Evolutionary conservation across 1,140 invertebrate genomes (phyloP), one percentile per base, ranked within the genome.

Genomic region (Ridgeia piscesae): DNA sequence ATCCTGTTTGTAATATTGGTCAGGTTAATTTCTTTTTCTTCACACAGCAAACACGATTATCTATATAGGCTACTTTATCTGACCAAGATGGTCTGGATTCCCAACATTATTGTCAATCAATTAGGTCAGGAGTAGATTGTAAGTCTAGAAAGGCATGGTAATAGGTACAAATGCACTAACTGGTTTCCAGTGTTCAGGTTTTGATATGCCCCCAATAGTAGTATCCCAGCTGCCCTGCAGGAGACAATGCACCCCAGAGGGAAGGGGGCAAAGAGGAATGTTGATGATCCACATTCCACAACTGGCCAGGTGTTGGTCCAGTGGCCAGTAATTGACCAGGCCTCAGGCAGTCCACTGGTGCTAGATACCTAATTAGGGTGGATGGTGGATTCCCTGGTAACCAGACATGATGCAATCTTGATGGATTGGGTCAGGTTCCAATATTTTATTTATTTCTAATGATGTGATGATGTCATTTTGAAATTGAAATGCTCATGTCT

Each of bases 401-500:
- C 4, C 58, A 77, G 14, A 21, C 58, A 14, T 77, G 58, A 21
- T 31, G 58, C 27, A 77, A 4, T 77, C 17, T 21, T 21, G 17
- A 77, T 77, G 27, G 58, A 77, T 77, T 77, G 27, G 58, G 0
- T 77, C 6, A 77, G 11, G 2, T 77, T 17, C 8, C 4, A 77
- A 77, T 31, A 77, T 77, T 77, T 77, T 77, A 77, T 77, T 77
- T 77, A 77, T n/a, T n/a, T n/a, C n/a, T 42, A 77, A 77, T 77
- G 58, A 14, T 77, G 58, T 77, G 0, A 27, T 77, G 11, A 42
- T 11, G 11, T 42, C 42, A 77, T 31, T 77, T 77, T 77, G 27
- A 27, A 17, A 77, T 77, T 77, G 58, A 77, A 77, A 77, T 9
- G 27, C 58, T 77, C n/a, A n/a, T n/a, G 27, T 77, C 2, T 77